Percentiles rank a stretch among this genome's conserved stretches.
Conservation (phyloP, 2,888 invertebrate genomes). For the Linyphia triangularis region DNA sequence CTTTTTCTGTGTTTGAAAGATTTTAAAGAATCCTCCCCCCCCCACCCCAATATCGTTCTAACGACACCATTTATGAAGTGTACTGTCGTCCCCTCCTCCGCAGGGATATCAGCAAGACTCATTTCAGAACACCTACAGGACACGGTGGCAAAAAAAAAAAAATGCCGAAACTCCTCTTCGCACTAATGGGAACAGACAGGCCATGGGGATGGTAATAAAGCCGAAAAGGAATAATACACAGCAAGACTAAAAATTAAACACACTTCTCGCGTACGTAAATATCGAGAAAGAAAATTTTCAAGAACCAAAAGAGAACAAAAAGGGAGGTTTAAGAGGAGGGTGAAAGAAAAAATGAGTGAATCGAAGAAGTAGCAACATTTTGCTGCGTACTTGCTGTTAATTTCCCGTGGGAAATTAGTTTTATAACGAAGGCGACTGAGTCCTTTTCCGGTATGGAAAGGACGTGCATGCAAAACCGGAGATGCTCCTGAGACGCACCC, state of each 20-base stretch:
- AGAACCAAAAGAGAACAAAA: slow-evolving; percentile 2
- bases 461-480: slow-evolving; percentile 70
- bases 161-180: not conserved
- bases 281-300: slow-evolving; percentile 20
- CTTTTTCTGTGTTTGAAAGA: no score
- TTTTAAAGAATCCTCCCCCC: no score
- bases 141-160: not conserved
- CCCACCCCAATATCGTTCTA: no score
- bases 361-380: slow-evolving; percentile 66
- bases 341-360: slow-evolving; percentile 29
- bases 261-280: not conserved
- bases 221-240: slow-evolving; percentile 26
- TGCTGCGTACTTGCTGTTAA: slow-evolving; percentile 66
- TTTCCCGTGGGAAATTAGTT: slow-evolving; percentile 75
- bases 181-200: slow-evolving; percentile 53
- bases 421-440: slow-evolving; percentile 74
- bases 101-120: not conserved
- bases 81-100: not conserved
- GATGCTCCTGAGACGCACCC: slow-evolving; percentile 72
- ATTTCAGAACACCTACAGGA: not conserved
- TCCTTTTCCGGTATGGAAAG: slow-evolving; percentile 65
- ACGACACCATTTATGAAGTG: no score
- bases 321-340: not conserved
- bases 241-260: slow-evolving; percentile 60
- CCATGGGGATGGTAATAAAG: slow-evolving; percentile 41